phyloP scores from a whole-genome alignment of 2,888 invertebrate species.

The Machimus rusticus region DNA sequence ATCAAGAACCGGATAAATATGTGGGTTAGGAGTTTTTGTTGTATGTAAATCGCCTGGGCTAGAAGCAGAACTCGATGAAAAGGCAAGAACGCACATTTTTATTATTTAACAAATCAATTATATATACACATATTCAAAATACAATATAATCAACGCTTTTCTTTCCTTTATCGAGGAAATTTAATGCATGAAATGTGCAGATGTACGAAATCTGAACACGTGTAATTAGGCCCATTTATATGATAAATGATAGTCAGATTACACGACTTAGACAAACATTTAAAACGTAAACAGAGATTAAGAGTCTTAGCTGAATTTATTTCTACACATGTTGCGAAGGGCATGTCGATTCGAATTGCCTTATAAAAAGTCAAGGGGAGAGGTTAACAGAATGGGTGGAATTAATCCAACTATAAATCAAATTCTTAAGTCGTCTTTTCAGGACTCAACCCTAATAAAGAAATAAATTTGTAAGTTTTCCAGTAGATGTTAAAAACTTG shows the following conservation, averaged over 20 bases:
- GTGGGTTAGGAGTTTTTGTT: no score
- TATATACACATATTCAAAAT: no score
- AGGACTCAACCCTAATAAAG: neutral
- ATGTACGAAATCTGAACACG: neutral
- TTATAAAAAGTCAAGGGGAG: neutral
- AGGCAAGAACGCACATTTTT: no score
- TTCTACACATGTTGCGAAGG: conserved; percentile 59
- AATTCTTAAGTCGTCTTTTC: neutral
- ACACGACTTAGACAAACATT: conserved; percentile 41
- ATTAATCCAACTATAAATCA: neutral
- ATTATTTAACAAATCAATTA: no score
- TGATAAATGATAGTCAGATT: conserved; percentile 48
- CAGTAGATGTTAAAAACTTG: neutral
- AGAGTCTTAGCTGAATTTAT: conserved; percentile 56
- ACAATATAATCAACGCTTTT: no score
- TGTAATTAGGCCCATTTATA: neutral
- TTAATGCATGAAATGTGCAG: neutral
- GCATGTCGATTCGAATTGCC: neutral
- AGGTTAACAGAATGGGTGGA: neutral
- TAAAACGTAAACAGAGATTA: conserved; percentile 60
- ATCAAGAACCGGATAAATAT: no score
- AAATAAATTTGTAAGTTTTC: neutral
- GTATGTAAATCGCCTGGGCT: no score
- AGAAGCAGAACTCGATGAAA: no score
- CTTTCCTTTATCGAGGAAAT: neutral